Evolutionary conservation across 2,113 vertebrate genomes (phyloP), one percentile per base, ranked within the genome.

Genomic region (Hirundichthys speculiger): DNA sequence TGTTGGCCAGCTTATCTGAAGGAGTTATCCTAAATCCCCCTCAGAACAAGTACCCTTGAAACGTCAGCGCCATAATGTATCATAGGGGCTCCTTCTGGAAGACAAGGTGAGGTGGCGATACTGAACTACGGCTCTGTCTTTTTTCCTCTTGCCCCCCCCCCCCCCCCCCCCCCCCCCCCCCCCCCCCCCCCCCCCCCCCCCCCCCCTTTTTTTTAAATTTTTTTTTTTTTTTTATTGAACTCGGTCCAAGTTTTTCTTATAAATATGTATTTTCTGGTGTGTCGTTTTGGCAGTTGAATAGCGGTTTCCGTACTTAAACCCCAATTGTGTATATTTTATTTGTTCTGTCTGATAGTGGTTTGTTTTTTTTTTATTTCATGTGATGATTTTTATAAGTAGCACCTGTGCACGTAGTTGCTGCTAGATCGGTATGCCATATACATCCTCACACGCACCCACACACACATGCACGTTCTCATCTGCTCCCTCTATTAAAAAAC

Each of bases 31-130:
- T 73, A 77, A 89, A 86, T 80, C 82, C 79, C 75, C 75, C 70
- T 80, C 77, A 66, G 73, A 84, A 76, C 64, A 65, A 67, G 79
- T 86, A 86, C 79, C 82, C 80, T 89, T 88, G 85, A 90, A 91
- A 88, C 68, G 68, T 85, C 88, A 80, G 82, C 63, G 30, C 73
- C 84, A 59, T 84, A 76, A 85, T 87, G 80, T 83, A 86, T 88
- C 82, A 81, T 67, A 64, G 69, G n/a, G 79, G 49, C 80, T 86
- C 82, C 83, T 85, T 81, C 77, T 88, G 82, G 88, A 88, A 84
- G 86, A 89, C 82, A 84, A 84, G 83, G 84, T 63, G 24, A 84
- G 79, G 70, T 87, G 88, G 86, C 83, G 83, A 45, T 14, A 30
- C 74, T 1, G 34, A 64, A 81, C 60, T 40, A 22, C 49, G n/a